Percentiles rank a stretch among this genome's conserved stretches.
Evolutionary conservation across 2,113 vertebrate species (phyloP).

Genomic region (Syrmaticus mikado): DNA sequence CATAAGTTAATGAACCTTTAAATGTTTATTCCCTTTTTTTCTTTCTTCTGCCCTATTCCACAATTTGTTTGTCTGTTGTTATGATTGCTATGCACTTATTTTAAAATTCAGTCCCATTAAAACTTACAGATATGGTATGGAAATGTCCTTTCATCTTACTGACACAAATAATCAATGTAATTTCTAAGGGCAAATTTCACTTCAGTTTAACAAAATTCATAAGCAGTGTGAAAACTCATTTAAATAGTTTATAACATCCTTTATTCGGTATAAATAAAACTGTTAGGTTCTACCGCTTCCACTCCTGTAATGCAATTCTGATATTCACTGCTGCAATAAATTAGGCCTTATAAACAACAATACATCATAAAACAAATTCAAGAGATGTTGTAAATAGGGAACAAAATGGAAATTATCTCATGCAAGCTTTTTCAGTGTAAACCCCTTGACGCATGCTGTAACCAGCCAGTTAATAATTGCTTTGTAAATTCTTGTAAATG

Average conservation of each 20-base stretch:
- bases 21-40: neutral
- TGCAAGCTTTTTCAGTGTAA: neutral
- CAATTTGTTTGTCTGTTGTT: neutral
- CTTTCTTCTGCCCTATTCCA: neutral
- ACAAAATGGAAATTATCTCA: conserved; percentile 15
- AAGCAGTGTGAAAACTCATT: conserved; percentile 26
- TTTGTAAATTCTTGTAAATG: conserved; percentile 51
- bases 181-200: conserved; percentile 7
- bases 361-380: conserved; percentile 43
- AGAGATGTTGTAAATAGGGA: conserved; percentile 11
- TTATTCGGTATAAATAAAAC: conserved; percentile 20
- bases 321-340: conserved; percentile 43
- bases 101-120: conserved; percentile 7
- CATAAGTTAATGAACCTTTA: neutral
- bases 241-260: conserved; percentile 13
- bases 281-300: neutral
- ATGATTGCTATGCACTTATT: neutral
- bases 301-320: neutral
- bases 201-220: neutral
- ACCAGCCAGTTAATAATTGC: conserved; percentile 48
- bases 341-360: conserved; percentile 35
- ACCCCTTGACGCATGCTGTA: conserved; percentile 10
- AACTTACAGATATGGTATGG: neutral
- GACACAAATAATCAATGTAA: neutral
- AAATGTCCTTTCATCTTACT: neutral